Evolutionary conservation across 2,113 vertebrate genomes (phyloP), one percentile per base, ranked within the genome.

Genomic region (Nerophis ophidion): DNA sequence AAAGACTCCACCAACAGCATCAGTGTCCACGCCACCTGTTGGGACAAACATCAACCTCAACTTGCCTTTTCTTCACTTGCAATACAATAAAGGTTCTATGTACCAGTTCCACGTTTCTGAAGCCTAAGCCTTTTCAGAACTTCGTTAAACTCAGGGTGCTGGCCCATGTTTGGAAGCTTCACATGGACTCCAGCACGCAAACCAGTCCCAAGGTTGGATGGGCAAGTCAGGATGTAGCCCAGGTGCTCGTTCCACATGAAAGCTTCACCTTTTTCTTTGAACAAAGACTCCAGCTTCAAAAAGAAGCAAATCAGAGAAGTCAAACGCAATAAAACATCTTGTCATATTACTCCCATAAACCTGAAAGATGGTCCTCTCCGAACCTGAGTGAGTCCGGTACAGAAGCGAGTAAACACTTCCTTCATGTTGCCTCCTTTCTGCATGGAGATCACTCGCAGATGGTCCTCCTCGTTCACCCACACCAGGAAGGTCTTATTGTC

Each of bases 371-470:
- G 40, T 44, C 12, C 12, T 44, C 40, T 44, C 40, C 34, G 16
- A 55, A 55, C 54, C 54, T 56, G 9, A 19, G 17, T 56, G 16
- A 56, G 54, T 56, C 54, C 54, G 11, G n/a, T 56, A 38, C 54
- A 56, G 54, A 56, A 56, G 10, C 54, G 54, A 56, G 54, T 56
- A 11, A 56, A 56, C 10, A 42, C 54, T 13, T 56, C 54, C 36
- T 56, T 56, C 54, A 56, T 56, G 54, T 56, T 56, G 38, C n/a
- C 54, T 6, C 54, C 54, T 56, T 56, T 56, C 54, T 56, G 54
- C 54, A 56, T 56, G 11, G 54, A 56, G 16, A 56, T 56, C 38
- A 56, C 38, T 17, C 54, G 38, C 33, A 56, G 36, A 19, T 56
- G 54, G 16, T 56, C 54, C 54, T 56, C 54, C 34, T 56, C 54